These are phyloP conservation scores for Sebastes cheni DNA, from an alignment of 2,797 vertebrate species.

Conservation along the genomic window DNA sequence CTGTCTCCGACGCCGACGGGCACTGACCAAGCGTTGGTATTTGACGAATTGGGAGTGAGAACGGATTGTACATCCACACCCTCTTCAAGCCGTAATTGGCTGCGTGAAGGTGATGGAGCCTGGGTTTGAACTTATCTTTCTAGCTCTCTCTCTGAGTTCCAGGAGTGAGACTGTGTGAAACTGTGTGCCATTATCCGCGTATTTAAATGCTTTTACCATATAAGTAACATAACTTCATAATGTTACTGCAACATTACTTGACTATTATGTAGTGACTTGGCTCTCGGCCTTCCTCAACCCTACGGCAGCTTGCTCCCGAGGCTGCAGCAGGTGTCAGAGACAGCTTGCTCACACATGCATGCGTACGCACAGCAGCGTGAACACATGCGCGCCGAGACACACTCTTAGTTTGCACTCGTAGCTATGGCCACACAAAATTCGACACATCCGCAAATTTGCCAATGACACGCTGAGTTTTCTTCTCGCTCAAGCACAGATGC, in stretches of 20 bases:
- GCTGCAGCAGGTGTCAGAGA: constrained; percentile 58
- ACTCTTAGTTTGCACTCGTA: constrained; percentile 8
- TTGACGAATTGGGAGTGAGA: neutral
- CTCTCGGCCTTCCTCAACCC: constrained; percentile 19
- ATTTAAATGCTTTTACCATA: neutral
- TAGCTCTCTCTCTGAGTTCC: neutral
- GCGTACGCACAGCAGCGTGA: constrained; percentile 30
- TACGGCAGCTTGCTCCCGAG: constrained; percentile 32
- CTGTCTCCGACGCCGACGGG: rapidly evolving
- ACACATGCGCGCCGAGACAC: neutral
- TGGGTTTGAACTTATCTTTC: neutral
- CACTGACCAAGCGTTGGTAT: neutral
- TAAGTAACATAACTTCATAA: neutral
- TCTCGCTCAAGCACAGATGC: neutral
- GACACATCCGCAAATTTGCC: constrained; percentile 4
- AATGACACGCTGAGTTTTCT: neutral
- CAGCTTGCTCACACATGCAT: constrained; percentile 61
- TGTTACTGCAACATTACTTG: neutral
- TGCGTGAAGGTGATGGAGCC: neutral
- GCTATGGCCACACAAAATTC: constrained; percentile 10
- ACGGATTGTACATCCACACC: neutral
- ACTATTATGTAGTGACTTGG: constrained; percentile 6
- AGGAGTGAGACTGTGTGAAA: neutral
- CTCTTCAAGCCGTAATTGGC: neutral
- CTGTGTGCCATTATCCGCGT: neutral